A percentile compares a stretch with the other conserved stretches of the same genome.
Conservation (phyloP, 1,140 invertebrate genomes). For the Polypedilum pembai region DNA sequence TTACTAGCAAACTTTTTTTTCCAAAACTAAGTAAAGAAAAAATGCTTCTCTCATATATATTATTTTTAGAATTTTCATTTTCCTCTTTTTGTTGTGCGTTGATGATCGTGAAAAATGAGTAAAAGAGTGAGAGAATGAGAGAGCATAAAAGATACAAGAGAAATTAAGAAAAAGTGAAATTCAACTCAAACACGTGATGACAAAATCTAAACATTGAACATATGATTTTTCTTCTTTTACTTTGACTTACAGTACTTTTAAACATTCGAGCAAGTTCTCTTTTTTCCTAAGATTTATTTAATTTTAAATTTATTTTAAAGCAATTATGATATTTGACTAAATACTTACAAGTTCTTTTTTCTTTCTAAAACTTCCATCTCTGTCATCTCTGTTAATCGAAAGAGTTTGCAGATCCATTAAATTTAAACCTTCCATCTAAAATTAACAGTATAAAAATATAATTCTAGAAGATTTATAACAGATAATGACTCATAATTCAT, state of each 20-base stretch:
- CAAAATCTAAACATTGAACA: constrained; percentile 15
- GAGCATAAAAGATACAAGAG: too few species aligned
- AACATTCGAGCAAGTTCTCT: background rate
- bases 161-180: background rate
- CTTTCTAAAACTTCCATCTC: background rate
- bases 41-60: background rate
- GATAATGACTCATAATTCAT: too few species aligned
- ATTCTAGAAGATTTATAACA: too few species aligned
- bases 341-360: constrained; percentile 26
- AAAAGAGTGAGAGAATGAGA: background rate
- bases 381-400: background rate
- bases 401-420: background rate
- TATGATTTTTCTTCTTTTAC: background rate
- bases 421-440: constrained; percentile 11
- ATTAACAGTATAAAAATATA: background rate
- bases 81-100: background rate
- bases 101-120: background rate
- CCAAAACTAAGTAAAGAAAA: background rate
- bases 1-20: background rate
- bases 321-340: too few species aligned
- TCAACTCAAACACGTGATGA: constrained; percentile 11
- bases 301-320: too few species aligned
- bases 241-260: constrained; percentile 3
- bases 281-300: background rate
- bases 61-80: constrained; percentile 26